phyloP scores from a whole-genome alignment of 1,140 invertebrate species.

The Limonius californicus region DNA sequence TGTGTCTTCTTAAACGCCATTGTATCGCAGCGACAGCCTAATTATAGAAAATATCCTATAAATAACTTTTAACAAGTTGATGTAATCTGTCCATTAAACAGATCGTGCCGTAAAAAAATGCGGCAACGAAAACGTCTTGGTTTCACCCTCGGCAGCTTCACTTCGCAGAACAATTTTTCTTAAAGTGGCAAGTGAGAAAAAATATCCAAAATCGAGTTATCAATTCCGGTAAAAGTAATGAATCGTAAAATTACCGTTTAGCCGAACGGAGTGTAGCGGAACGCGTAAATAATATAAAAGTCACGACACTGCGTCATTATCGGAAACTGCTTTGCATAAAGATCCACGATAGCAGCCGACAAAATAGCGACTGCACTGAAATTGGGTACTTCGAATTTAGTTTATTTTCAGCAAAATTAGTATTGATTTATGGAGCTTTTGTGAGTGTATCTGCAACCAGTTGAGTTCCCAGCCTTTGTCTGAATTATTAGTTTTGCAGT shows the following conservation, averaged over 20 bases:
- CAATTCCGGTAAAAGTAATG: slow-evolving; percentile 41
- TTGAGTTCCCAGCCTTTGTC: slow-evolving; percentile 29
- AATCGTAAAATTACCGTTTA: slow-evolving; percentile 43
- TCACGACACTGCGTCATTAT: slow-evolving; percentile 40
- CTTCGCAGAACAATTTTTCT: slow-evolving; percentile 1
- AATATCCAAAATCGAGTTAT: slow-evolving; percentile 34
- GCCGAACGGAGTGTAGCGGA: slow-evolving; percentile 26
- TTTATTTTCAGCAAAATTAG: slow-evolving; percentile 39
- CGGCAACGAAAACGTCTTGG: too few species aligned
- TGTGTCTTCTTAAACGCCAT: slow-evolving; percentile 30
- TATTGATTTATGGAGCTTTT: slow-evolving; percentile 38
- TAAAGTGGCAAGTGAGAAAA: slow-evolving; percentile 8
- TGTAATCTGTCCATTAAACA: not conserved
- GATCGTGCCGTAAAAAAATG: too few species aligned
- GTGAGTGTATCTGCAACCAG: slow-evolving; percentile 34
- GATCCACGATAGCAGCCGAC: slow-evolving; percentile 36
- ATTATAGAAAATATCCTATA: slow-evolving; percentile 33
- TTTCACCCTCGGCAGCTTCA: too few species aligned
- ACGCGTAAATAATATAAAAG: slow-evolving; percentile 42
- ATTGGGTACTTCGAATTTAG: slow-evolving; percentile 35
- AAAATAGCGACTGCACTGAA: slow-evolving; percentile 28
- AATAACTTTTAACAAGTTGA: slow-evolving; percentile 20
- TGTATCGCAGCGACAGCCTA: slow-evolving; percentile 27
- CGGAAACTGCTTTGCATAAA: slow-evolving; percentile 43
- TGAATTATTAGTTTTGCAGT: slow-evolving; percentile 30